phyloP scores from a whole-genome alignment of 2,113 vertebrate genomes.

The Rhinoptilus africanus region DNA sequence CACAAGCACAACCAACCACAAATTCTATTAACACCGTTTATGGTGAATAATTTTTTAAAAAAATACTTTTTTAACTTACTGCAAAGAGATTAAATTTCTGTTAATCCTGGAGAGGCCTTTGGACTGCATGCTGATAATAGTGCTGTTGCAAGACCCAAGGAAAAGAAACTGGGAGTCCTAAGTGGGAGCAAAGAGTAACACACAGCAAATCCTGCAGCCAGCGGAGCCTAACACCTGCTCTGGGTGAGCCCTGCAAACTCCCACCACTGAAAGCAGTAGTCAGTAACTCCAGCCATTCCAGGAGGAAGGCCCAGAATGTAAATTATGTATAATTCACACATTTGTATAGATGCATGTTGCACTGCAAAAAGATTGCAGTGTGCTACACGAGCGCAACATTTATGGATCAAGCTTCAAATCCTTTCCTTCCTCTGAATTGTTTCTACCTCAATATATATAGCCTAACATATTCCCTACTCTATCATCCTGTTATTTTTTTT shows the following conservation, averaged over 20 bases:
- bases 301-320: neutral
- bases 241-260: fast-evolving
- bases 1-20: neutral
- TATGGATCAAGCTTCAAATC: neutral
- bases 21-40: neutral
- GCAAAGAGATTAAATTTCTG: neutral
- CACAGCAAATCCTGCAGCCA: neutral
- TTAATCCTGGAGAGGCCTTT: neutral
- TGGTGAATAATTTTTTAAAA: neutral
- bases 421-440: neutral
- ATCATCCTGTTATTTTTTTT: neutral
- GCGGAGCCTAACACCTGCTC: neutral
- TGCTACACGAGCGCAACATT: neutral
- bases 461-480: neutral
- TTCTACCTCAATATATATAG: neutral
- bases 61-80: neutral
- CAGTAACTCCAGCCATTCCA: neutral
- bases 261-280: fast-evolving
- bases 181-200: neutral
- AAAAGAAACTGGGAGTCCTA: neutral
- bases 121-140: fast-evolving
- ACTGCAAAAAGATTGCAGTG: neutral
- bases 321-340: neutral
- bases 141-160: neutral
- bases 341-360: neutral